Base-by-base conservation (phyloP, 1,140 invertebrate genomes). In the Hermetia illucens region DNA sequence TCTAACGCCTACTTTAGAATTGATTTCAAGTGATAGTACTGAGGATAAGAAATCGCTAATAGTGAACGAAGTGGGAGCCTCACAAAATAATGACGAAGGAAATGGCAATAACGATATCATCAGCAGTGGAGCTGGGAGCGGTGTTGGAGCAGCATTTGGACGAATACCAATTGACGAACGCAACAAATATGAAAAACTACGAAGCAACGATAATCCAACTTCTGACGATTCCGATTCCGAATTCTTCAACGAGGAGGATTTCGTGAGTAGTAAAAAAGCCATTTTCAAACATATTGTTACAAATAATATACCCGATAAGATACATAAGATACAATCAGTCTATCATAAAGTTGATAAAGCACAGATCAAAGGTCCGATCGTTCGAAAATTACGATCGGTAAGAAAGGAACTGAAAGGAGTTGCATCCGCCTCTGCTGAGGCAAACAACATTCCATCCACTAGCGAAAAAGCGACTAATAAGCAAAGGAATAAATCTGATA, bases 131-230 rank as follows among this genome's bases (percentile, higher is more conserved):
- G 21, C 6, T n/a, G 25, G 10, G 22, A 16, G 21, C 25, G 33
- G 25, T 39, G 19, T 34, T 8, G 18, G n/a, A 9, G 16, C 31
- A 20, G 27, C 19, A 22, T 16, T 30, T 16, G n/a, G 39, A 37
- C 9, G 15, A 43, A 66, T 72, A 0, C 78, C 78, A 0, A 44
- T 75, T 0, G 78, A 83, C 45, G 77, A 83, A 58, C 64, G 79
- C 10, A 81, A 79, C n/a, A 83, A 82, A 45, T 84, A 83, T 48
- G 79, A 82, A 45, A 84, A 83, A 49, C 55, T 83, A n/a, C 67
- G 69, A 2, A 62, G 62, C 40, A 77, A 74, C 40, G 69, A 70
- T 33, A 51, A 53, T 36, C 53, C 70, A 4, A 76, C 72, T 15
- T 75, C 75, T 3, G 74, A 76, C 38, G 66, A 72, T 38, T 69